These are phyloP conservation scores for Lutjanus erythropterus DNA, from an alignment of 2,113 vertebrate genomes.

Conservation along the genomic window DNA sequence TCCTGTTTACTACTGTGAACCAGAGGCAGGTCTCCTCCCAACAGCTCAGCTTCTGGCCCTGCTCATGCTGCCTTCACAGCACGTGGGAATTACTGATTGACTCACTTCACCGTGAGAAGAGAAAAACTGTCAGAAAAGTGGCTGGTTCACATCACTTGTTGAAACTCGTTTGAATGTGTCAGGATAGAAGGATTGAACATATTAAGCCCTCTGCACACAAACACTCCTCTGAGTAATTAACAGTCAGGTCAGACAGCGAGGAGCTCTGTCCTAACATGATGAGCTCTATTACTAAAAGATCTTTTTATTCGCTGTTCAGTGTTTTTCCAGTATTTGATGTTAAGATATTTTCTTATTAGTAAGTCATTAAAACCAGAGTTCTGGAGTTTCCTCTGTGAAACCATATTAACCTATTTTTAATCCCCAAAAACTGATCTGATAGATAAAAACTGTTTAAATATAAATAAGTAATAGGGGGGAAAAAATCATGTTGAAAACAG, in stretches of 20 bases:
- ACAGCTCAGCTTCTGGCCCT: background rate
- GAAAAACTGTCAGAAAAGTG: background rate
- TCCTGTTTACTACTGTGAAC: slow-evolving; percentile 13
- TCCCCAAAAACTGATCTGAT: too few species aligned
- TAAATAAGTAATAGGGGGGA: too few species aligned
- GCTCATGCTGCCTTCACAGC: slow-evolving; percentile 52
- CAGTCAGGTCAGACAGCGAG: too few species aligned
- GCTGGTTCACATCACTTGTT: background rate
- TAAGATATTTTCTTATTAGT: background rate
- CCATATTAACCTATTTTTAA: background rate
- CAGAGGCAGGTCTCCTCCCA: slow-evolving; percentile 32
- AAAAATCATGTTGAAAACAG: too few species aligned
- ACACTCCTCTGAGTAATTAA: background rate
- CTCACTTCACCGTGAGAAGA: background rate
- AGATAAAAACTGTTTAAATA: too few species aligned
- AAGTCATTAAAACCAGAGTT: background rate
- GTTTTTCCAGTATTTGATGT: background rate
- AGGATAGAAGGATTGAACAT: background rate
- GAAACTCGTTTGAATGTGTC: background rate
- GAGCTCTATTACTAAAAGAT: background rate
- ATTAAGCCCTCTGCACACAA: background rate
- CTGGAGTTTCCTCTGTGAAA: background rate
- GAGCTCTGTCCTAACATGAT: background rate
- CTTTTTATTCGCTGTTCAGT: background rate
- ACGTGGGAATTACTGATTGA: background rate